Conservation (phyloP, 2,888 invertebrate species). For the Philonicus albiceps region DNA sequence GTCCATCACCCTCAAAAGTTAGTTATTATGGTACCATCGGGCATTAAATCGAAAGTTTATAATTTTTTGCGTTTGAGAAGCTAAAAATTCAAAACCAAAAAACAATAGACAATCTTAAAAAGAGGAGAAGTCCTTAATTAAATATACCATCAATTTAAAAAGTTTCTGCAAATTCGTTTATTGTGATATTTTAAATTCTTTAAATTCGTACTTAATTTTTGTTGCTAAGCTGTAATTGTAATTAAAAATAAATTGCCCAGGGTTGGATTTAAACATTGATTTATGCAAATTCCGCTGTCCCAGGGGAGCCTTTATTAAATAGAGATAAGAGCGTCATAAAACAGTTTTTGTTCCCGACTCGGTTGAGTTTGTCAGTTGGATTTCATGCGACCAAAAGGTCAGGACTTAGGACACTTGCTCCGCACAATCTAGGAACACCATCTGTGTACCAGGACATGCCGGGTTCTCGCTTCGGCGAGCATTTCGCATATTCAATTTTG, state of each 20-base stretch:
- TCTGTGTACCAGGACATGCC: not conserved
- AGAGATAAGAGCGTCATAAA: not conserved
- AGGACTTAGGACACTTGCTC: slow-evolving; percentile 1
- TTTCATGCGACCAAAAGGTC: not conserved
- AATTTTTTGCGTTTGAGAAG: too few species aligned
- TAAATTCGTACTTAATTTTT: not conserved
- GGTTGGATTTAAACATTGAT: not conserved
- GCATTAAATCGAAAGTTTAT: too few species aligned
- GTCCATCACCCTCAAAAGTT: too few species aligned
- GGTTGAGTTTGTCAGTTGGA: not conserved
- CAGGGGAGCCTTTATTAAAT: not conserved
- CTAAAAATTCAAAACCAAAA: too few species aligned
- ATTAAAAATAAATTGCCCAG: not conserved
- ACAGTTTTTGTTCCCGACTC: not conserved
- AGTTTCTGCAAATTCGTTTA: too few species aligned
- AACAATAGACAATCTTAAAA: too few species aligned
- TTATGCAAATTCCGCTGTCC: not conserved
- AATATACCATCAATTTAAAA: too few species aligned
- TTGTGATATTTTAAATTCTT: not conserved
- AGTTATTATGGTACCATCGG: too few species aligned
- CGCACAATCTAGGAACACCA: not conserved
- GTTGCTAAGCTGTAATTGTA: not conserved
- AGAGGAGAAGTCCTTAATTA: too few species aligned
- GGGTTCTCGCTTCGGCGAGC: not conserved
- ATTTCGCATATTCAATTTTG: slow-evolving; percentile 34